Base-by-base conservation (phyloP, 2,113 vertebrate genomes). In the Diphyllodes magnificus region DNA sequence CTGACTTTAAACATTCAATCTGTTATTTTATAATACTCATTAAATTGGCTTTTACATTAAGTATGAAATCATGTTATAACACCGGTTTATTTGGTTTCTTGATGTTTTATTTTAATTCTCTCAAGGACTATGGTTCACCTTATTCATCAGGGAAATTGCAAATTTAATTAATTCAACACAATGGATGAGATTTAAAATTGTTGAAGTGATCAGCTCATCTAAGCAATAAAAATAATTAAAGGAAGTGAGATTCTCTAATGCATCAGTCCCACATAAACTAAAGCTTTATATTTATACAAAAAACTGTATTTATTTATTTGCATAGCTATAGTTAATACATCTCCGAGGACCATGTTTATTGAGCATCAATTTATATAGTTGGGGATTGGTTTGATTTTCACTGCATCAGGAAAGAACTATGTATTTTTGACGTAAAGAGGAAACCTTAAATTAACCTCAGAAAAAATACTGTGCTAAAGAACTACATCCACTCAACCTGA, bases 151-250 rank as follows among this genome's bases (percentile, higher is more conserved):
- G 3, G 56, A 75, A 90, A 88, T 10, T 31, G 66, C 30, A 83
- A 53, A 88, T 85, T 45, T 86, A 82, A 88, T 89, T 91, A 91
- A 93, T 44, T 86, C n/a, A 76, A 42, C 6, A 54, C 63, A 91
- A 91, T 70, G 42, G 47, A 88, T 35, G 63, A 40, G 59, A 80
- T 73, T 69, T 86, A 19, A 82, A 91, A 83, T 59, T 73, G 22
- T 23, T 86, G 44, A 95, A 94, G 86, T 31, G 9, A 86, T 92
- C 54, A 80, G 49, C 44, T 82, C 76, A 66, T 64, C 56, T 92
- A 70, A 86, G 78, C 44, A 95, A 86, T 77, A 86, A 86, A 90
- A 87, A 59, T 60, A 85, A 90, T 71, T 85, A 65, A 86, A 87
- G 60, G 78, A 84, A 88, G 82, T 21, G 54, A 90, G 33, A 90